Conservation (phyloP, 2,113 vertebrate species). For the Plestiodon gilberti region DNA sequence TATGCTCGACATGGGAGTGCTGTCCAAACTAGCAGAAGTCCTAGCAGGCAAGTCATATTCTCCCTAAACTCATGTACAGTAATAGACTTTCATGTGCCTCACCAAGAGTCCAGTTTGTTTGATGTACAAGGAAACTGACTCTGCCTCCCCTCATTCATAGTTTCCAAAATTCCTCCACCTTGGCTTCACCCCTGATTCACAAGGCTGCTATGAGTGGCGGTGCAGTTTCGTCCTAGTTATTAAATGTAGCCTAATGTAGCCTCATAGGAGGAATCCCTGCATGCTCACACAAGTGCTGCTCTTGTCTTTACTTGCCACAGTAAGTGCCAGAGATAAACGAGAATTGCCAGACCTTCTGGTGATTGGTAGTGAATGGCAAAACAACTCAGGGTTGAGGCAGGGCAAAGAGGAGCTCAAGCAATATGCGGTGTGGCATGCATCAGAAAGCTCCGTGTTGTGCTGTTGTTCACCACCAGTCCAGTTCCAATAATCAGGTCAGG, state of each 20-base stretch:
- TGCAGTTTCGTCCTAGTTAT: background rate
- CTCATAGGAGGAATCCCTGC: background rate
- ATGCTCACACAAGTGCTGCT: background rate
- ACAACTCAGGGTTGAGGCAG: background rate
- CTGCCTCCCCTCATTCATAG: background rate
- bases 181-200: background rate
- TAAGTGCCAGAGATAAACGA: background rate
- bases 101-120: too few relatives aligned
- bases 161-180: background rate
- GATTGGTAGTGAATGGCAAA: background rate
- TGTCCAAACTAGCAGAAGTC: background rate
- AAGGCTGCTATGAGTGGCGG: background rate
- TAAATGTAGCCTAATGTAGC: background rate
- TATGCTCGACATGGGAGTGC: too few relatives aligned
- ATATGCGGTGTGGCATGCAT: background rate
- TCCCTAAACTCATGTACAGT: background rate
- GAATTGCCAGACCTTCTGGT: background rate
- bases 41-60: background rate
- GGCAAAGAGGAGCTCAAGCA: background rate
- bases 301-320: slow-evolving; percentile 4
- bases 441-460: background rate
- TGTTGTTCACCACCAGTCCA: background rate
- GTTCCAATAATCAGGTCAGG: background rate
- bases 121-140: background rate
- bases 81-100: background rate